A percentile compares a stretch with the other conserved stretches of the same genome.
These are phyloP conservation scores for Bos indicus DNA, from an alignment of 2,113 vertebrate species.

Conservation along the genomic window DNA sequence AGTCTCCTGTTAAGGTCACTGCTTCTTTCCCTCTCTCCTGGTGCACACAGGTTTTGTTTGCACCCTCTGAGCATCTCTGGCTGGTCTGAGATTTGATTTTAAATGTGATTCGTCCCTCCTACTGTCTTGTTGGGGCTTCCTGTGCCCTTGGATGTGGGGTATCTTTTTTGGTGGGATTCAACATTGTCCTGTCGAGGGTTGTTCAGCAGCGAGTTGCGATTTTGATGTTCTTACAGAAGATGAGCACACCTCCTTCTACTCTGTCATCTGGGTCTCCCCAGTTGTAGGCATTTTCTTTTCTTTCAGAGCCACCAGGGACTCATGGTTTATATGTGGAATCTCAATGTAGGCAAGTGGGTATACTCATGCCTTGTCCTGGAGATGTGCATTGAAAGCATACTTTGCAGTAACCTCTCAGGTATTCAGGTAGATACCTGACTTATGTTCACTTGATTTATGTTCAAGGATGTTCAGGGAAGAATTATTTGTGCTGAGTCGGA, in stretches of 20 bases:
- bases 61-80: background rate
- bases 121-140: background rate
- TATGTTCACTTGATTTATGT: background rate
- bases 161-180: background rate
- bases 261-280: background rate
- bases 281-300: background rate
- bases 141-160: background rate
- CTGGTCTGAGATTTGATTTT: background rate
- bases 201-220: accelerated
- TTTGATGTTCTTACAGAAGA: background rate
- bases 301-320: background rate
- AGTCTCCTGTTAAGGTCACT: background rate
- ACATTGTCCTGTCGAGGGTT: accelerated
- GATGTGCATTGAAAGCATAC: background rate
- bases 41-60: background rate
- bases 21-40: background rate
- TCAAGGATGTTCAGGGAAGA: background rate
- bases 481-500: background rate
- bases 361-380: accelerated
- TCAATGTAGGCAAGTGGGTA: background rate
- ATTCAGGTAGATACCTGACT: background rate
- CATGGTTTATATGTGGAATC: background rate
- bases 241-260: accelerated
- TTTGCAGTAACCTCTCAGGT: background rate
- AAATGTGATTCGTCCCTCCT: background rate